phyloP scores from a whole-genome alignment of 1,140 invertebrate genomes.

The Drosophila hydei region DNA sequence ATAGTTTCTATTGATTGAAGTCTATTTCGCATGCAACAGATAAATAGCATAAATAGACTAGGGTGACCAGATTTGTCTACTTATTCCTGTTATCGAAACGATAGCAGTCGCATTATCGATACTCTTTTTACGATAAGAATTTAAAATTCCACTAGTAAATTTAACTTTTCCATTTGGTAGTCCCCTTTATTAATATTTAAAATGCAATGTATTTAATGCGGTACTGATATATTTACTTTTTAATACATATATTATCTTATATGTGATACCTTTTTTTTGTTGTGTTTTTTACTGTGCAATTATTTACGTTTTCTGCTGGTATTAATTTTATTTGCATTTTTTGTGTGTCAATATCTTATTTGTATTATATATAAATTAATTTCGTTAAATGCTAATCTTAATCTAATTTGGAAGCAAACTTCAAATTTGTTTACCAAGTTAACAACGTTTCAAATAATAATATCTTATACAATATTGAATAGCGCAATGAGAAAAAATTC shows the following conservation, averaged over 20 bases:
- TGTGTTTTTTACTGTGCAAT: conserved; percentile 28
- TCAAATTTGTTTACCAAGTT: conserved; percentile 35
- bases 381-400: conserved; percentile 52
- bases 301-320: conserved; percentile 18
- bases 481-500: conserved; percentile 12
- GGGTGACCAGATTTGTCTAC: not conserved
- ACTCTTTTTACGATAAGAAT: not conserved
- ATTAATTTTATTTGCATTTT: conserved; percentile 23
- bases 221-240: conserved; percentile 42
- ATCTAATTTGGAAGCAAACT: conserved; percentile 39
- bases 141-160: not conserved
- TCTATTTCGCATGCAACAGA: not conserved
- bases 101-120: not conserved
- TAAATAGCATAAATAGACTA: conserved; percentile 1
- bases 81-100: not conserved
- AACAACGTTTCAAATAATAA: conserved; percentile 39
- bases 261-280: conserved; percentile 19
- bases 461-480: conserved; percentile 13
- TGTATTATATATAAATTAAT: conserved; percentile 36
- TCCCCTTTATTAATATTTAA: not conserved
- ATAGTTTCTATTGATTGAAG: not conserved
- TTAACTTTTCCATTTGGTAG: no score
- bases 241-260: conserved; percentile 22
- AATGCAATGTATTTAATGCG: conserved; percentile 1
- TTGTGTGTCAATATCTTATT: conserved; percentile 23